Conservation (phyloP, 2,113 vertebrate genomes). For the Pandion haliaetus region DNA sequence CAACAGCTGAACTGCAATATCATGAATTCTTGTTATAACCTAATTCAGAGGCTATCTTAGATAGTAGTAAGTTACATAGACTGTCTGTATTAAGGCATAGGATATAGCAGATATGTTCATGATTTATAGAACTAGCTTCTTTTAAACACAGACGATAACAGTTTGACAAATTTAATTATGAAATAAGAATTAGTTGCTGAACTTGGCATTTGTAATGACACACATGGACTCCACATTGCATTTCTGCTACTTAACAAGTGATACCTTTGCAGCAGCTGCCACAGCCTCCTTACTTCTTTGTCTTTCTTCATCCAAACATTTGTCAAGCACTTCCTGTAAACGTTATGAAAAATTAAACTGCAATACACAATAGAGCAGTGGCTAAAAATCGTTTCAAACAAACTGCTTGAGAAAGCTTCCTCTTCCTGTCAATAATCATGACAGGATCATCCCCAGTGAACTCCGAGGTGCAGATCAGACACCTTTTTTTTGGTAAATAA, state of each 20-base stretch:
- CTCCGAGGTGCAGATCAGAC: not conserved
- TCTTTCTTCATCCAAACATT: constrained; percentile 74
- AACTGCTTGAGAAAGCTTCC: not conserved
- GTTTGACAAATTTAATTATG: not conserved
- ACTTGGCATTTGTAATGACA: not conserved
- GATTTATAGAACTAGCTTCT: not conserved
- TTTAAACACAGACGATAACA: not conserved
- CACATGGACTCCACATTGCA: not conserved
- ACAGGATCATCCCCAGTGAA: not conserved
- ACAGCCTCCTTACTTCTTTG: constrained; percentile 68
- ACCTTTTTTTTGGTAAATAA: not conserved
- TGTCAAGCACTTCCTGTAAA: constrained; percentile 72
- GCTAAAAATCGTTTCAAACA: not conserved
- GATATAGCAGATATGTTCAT: not conserved
- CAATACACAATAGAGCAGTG: not conserved
- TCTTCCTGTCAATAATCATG: not conserved
- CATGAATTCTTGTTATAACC: not conserved
- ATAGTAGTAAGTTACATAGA: not conserved
- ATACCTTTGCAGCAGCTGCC: constrained; percentile 71
- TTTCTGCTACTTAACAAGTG: not conserved
- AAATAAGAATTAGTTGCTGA: not conserved
- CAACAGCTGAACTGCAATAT: not conserved
- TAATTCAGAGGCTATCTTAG: not conserved
- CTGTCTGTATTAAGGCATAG: not conserved
- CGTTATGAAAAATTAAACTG: not conserved